Evolutionary conservation across 2,797 vertebrate genomes (phyloP), one percentile per base, ranked within the genome.

Genomic region (Rhynchonycteris naso): DNA sequence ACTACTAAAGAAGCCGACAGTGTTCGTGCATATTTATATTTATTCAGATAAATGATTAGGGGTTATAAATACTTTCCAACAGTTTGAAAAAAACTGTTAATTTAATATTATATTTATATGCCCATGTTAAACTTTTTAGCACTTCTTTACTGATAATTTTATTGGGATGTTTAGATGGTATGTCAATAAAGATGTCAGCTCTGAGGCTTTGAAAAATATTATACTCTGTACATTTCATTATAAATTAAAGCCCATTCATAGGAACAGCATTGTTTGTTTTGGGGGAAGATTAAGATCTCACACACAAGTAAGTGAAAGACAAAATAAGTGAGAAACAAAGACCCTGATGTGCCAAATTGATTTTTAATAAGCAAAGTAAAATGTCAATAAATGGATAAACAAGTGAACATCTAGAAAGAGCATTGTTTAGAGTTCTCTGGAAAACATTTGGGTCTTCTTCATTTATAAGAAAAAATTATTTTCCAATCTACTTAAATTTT

Each of bases 201-300:
- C 35, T 82, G n/a, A 74, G 92, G 50, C 38, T 74, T 95, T 74
- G 35, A 68, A 82, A 95, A 93, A 69, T 35, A 69, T 21, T 75
- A n/a, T 96, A 68, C 33, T 81, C 28, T 78, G 7, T 78, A 43
- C 9, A 52, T 91, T 86, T 90, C n/a, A 47, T 94, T 7, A 56
- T n/a, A 76, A 91, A n/a, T 78, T 87, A 78, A 91, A 94, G 35
- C 4, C 19, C 94, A 88, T 93, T 50, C 47, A 90, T 33, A 87
- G 61, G 72, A 92, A 93, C 9, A 72, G 19, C 26, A 69, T 30
- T 71, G 11, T 59, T 94, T 87, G 21, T 14, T 75, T 74, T 83
- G 38, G 4, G n/a, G n/a, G 18, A 38, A 75, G 33, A 94, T 89
- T 71, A 78, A 83, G 24, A 68, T 24, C 63, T 43, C 24, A 90